Evolutionary conservation across 2,888 invertebrate species (phyloP), one percentile per base, ranked within the genome.

Genomic region (Anthoptus insignis): DNA sequence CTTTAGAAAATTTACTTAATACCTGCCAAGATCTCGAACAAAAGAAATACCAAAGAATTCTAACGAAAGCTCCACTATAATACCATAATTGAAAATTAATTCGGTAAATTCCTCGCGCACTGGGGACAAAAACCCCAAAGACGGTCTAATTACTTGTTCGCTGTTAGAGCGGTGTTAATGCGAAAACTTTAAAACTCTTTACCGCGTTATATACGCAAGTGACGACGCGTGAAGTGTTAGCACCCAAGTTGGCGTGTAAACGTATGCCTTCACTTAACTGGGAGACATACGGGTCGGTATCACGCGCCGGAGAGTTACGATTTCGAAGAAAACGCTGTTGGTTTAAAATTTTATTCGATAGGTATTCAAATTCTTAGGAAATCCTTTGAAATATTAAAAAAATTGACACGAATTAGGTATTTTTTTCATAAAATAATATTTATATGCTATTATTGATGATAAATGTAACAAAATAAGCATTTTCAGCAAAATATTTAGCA

Each of bases 161-260:
- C 47, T 70, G 69, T 69, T 72, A 70, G 66, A 59, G 61, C 58
- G 67, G 67, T 64, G 70, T 72, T 89, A 89, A 91, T 91, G 89
- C 66, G 88, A 83, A 88, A 89, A 89, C 88, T 91, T 89, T 81
- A 82, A 74, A 83, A 86, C 71, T 70, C 70, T 70, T 68, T 68
- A 70, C 73, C 77, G 72, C 76, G 76, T 79, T 78, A 79, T 74
- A 73, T 73, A 73, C 74, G 74, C 69, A 77, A 76, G 80, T 80
- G 80, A 77, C 79, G 76, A 72, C 72, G 83, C 80, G 84, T 78
- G 83, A 82, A 81, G 84, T 81, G 86, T 85, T 82, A 81, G 80
- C 78, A 79, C 82, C 83, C 78, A 88, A 89, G 88, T 82, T 86
- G 81, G 82, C 89, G 87, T 88, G 85, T 82, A 86, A 88, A 73